phyloP scores from a whole-genome alignment of 2,113 vertebrate species.

The Dipodomys stephensi region DNA sequence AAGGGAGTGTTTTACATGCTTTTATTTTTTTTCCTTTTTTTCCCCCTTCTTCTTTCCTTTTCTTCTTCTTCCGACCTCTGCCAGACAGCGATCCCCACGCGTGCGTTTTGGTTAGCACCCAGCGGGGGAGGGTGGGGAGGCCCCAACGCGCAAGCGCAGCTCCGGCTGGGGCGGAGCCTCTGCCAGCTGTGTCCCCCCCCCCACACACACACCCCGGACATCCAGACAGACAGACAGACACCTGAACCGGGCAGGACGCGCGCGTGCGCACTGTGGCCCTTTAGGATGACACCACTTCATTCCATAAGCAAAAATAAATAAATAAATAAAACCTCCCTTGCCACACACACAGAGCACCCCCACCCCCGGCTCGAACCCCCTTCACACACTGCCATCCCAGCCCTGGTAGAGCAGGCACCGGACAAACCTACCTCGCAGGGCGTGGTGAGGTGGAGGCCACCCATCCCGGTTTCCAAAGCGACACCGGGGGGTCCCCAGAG shows the following conservation, averaged over 20 bases:
- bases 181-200: too few relatives aligned
- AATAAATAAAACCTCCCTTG: too few relatives aligned
- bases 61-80: constrained; percentile 51
- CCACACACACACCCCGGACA: too few relatives aligned
- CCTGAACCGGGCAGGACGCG: background rate
- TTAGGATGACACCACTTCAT: constrained; percentile 37
- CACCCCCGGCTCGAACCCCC: background rate
- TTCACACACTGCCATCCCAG: constrained; percentile 76
- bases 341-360: background rate
- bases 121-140: too few relatives aligned
- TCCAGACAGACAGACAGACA: too few relatives aligned
- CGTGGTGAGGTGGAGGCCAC: constrained; percentile 7
- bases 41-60: too few relatives aligned
- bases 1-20: constrained; percentile 83
- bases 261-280: background rate
- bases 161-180: constrained; percentile 60
- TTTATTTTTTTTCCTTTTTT: constrained; percentile 38
- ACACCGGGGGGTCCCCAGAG: background rate
- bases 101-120: background rate
- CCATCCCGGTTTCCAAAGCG: constrained; percentile 27
- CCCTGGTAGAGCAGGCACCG: constrained; percentile 31
- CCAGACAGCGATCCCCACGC: constrained; percentile 43
- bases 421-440: constrained; percentile 76
- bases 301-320: constrained; percentile 41
- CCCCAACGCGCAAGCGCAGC: constrained; percentile 18